Evolutionary conservation across 2,113 vertebrate genomes (phyloP), one percentile per base, ranked within the genome.

Genomic region (Pyxicephalus adspersus): DNA sequence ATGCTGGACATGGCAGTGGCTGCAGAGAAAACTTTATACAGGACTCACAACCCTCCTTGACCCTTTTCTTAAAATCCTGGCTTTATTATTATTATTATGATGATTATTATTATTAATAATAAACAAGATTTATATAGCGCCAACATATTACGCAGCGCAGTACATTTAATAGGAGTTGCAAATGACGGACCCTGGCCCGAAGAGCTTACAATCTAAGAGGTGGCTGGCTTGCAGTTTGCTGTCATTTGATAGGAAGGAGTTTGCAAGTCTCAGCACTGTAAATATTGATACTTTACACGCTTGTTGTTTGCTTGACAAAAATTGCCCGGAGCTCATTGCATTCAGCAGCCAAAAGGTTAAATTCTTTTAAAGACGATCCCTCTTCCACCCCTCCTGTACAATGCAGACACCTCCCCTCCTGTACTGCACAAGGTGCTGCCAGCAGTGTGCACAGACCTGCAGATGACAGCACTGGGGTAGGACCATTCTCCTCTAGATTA

Each of bases 401-500:
- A 34, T 78, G 50, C 45, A 29, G 63, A 29, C 51, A 23, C 77
- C 77, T 79, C 77, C 77, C 77, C 77, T 68, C 29, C 25, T 78
- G 77, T 68, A 19, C 67, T 67, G 76, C 76, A 67, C 51, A 34
- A 78, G 76, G 64, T 78, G 76, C 76, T 68, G 64, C 16, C n/a
- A 51, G 66, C 77, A 7, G 51, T 45, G 4, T 13, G 29, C n/a
- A 26, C 52, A 67, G 38, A 50, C 64, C 26, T 51, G 25, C 64
- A 28, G 64, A 79, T 79, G 77, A 55, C 54, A 57, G 77, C 64
- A 45, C 65, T 79, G 45, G 50, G 77, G 77, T 60, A 79, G 20
- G 77, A 65, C 25, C 8, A 52, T 31, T 20, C 72, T 75, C 11
- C 18, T 75, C 55, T 45, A 11, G 13, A 38, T 31, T 65, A 15